Percentiles rank a stretch among this genome's conserved stretches.
These are phyloP conservation scores for Apogon talboti DNA, from an alignment of 2,797 vertebrate species.

Conservation along the genomic window DNA sequence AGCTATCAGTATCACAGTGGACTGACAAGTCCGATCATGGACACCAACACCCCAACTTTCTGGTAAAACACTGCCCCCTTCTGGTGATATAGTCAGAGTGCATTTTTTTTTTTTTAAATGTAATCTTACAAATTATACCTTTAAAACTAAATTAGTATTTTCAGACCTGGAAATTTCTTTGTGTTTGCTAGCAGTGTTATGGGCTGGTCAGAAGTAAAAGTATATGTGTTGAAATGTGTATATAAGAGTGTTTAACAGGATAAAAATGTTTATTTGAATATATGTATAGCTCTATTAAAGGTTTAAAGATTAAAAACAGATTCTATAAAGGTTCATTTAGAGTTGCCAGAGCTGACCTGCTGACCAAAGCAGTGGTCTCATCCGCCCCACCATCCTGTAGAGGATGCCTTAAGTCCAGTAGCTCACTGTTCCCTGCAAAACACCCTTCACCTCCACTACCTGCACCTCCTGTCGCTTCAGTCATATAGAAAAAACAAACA, in stretches of 20 bases:
- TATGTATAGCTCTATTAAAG: conserved; percentile 66
- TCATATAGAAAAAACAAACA: not conserved
- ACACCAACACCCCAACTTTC: too few species aligned
- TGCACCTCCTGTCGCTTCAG: conserved; percentile 13
- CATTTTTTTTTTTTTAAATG: too few species aligned
- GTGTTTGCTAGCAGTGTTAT: conserved; percentile 30
- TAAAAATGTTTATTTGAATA: conserved; percentile 57
- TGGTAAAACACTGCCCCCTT: too few species aligned
- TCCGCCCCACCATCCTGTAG: conserved; percentile 43
- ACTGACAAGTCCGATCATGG: too few species aligned
- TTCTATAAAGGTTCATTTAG: conserved; percentile 52
- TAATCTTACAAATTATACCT: not conserved
- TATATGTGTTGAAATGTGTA: conserved; percentile 65
- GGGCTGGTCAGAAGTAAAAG: conserved; percentile 45
- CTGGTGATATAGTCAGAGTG: too few species aligned
- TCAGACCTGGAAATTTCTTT: conserved; percentile 18
- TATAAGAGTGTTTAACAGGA: conserved; percentile 71
- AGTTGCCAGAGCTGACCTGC: conserved; percentile 57
- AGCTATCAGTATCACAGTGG: too few species aligned
- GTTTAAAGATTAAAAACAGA: conserved; percentile 36
- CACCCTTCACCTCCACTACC: not conserved
- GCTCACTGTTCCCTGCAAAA: conserved; percentile 22
- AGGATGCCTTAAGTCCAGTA: conserved; percentile 59
- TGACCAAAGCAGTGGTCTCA: conserved; percentile 35
- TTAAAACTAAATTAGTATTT: conserved; percentile 33